These are phyloP conservation scores for Coranthus polyacanthus DNA, from an alignment of 2,797 vertebrate genomes.

Conservation along the genomic window DNA sequence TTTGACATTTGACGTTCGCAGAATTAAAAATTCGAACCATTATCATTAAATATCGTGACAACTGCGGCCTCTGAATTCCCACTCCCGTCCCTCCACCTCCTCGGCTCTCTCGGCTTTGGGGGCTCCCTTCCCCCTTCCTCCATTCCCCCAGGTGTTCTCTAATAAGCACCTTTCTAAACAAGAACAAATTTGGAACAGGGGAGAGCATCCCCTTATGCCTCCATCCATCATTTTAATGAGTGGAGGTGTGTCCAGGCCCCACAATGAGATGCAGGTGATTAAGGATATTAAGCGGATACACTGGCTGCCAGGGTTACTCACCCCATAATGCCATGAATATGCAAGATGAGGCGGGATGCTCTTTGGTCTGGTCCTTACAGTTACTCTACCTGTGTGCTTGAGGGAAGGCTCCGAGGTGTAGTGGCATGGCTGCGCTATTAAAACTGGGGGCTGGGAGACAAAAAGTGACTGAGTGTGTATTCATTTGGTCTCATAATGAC, in stretches of 20 bases:
- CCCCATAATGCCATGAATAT: conserved; percentile 88
- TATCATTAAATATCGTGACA: conserved; percentile 12
- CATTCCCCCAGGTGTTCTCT: conserved; percentile 81
- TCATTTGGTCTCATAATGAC: background rate
- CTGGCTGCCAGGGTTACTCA: conserved; percentile 73
- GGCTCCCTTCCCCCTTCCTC: conserved; percentile 40
- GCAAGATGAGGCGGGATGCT: conserved; percentile 75
- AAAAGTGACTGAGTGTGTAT: background rate
- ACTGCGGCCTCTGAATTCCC: conserved; percentile 27
- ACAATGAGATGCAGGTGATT: conserved; percentile 91
- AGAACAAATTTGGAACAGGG: conserved; percentile 84
- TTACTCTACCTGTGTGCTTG: conserved; percentile 59
- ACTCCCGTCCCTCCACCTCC: conserved; percentile 1
- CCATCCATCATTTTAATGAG: conserved; percentile 95
- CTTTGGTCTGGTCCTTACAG: conserved; percentile 78
- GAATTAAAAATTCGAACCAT: background rate
- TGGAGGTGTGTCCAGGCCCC: conserved; percentile 82
- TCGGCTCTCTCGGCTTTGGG: conserved; percentile 24
- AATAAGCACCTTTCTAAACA: conserved; percentile 86
- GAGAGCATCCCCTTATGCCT: conserved; percentile 84
- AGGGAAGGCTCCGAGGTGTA: conserved; percentile 19
- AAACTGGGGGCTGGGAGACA: conserved; percentile 1
- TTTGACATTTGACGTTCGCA: conserved; percentile 6
- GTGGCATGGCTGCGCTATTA: background rate
- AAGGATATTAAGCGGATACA: conserved; percentile 83